Evolutionary conservation across 2,797 vertebrate genomes (phyloP), one percentile per base, ranked within the genome.

Genomic region (Paedocypris micromegethes): DNA sequence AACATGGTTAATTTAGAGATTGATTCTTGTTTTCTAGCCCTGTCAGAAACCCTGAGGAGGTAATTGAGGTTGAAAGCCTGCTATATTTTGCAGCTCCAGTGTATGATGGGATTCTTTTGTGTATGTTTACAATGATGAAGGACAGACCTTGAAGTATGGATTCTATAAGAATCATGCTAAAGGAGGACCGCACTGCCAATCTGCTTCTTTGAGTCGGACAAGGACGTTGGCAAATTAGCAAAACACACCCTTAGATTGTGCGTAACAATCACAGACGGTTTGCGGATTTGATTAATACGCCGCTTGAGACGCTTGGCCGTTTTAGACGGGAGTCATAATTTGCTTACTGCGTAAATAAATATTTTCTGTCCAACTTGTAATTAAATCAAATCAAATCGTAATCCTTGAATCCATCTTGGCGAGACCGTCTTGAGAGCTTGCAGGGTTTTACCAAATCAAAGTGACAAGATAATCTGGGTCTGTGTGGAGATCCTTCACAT

Each of bases 21-120:
- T 78, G 80, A 82, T 83, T 75, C 77, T 75, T 61, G 47, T 63
- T 55, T n/a, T 68, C 58, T 57, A 43, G n/a, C 23, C 58, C 71
- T 71, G 69, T 76, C 72, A 72, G 9, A 71, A 78, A 74, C 66
- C 58, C 68, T 56, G 66, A 55, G 63, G 70, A 72, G 76, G 76
- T 81, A 82, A 80, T 80, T 80, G 77, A 77, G 78, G 75, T 77
- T 81, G 80, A 82, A 81, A 80, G 71, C 67, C 64, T 68, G 75
- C 72, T 56, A 65, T 74, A 70, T 73, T 73, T 70, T 61, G 9
- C 40, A 47, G 54, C 61, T 64, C 41, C 68, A 46, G 50, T 67
- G 70, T 78, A 75, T 67, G 68, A 64, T 70, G 58, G 39, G 68
- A 53, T 71, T 70, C 70, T 75, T 76, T 78, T 82, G 66, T 79